Evolutionary conservation across 2,797 vertebrate species (phyloP).

Genomic region (Margarornis squamiger): DNA sequence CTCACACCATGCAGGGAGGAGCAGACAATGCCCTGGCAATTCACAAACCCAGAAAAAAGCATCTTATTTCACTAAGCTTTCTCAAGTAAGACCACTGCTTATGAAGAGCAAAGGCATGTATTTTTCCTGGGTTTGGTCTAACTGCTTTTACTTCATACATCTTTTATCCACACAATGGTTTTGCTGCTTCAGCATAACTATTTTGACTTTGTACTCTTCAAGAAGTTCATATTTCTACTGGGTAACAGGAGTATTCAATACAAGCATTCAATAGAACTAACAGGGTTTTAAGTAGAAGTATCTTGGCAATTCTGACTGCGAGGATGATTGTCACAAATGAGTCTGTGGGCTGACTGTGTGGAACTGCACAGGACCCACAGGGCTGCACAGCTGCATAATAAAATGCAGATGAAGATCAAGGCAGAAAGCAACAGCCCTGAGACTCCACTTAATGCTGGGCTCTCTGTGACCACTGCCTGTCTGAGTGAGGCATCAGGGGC

Average conservation of each 20-base stretch:
- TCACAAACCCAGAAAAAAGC: neutral
- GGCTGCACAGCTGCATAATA: neutral
- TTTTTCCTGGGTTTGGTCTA: constrained; percentile 22
- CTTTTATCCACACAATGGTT: neutral
- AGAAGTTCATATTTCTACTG: neutral
- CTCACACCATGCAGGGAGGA: neutral
- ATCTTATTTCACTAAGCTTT: neutral
- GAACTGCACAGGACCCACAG: neutral
- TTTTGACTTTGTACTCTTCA: neutral
- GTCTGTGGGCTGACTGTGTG: neutral
- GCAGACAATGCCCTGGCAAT: constrained; percentile 31
- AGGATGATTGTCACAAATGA: neutral
- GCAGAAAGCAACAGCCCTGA: neutral
- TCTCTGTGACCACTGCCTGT: neutral
- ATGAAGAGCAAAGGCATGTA: neutral
- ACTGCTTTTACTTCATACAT: neutral
- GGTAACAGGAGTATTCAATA: neutral
- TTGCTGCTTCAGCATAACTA: neutral
- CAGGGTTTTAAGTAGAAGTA: neutral
- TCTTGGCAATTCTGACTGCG: neutral
- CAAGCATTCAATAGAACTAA: neutral
- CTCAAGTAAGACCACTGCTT: neutral
- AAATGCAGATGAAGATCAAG: neutral
- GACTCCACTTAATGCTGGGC: neutral
- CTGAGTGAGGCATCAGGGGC: fast-evolving